phyloP scores from a whole-genome alignment of 1,140 invertebrate genomes.

The Archivesica marissinica region DNA sequence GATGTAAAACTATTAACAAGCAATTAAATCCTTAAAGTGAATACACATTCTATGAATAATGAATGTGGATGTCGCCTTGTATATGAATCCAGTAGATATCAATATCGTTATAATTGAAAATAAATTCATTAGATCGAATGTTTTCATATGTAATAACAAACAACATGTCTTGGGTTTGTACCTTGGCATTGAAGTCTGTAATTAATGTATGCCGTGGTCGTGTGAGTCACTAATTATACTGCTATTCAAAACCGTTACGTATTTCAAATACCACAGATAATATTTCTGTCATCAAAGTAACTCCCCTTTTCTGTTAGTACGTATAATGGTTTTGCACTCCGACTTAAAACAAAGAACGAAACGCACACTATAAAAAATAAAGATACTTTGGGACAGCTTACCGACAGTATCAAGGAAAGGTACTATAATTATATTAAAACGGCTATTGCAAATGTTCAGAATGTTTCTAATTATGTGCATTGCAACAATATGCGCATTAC shows the following conservation, averaged over 20 bases:
- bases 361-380: too few relatives aligned
- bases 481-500: too few relatives aligned
- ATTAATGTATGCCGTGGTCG: not conserved
- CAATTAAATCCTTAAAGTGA: too few relatives aligned
- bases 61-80: too few relatives aligned
- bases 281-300: not conserved
- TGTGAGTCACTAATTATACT: not conserved
- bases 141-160: not conserved
- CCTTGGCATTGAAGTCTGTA: not conserved
- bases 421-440: too few relatives aligned
- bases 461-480: too few relatives aligned
- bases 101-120: constrained; percentile 4
- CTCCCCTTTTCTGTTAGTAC: not conserved
- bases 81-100: not conserved
- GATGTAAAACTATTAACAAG: too few relatives aligned
- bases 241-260: not conserved
- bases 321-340: not conserved
- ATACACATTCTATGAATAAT: too few relatives aligned
- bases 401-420: too few relatives aligned
- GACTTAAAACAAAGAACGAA: not conserved
- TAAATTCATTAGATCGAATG: not conserved
- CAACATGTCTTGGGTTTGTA: not conserved
- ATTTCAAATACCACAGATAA: not conserved
- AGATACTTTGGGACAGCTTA: too few relatives aligned
- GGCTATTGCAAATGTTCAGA: too few relatives aligned